These are phyloP conservation scores for Aphelinus certus DNA, from an alignment of 1,140 invertebrate species.

Conservation along the genomic window DNA sequence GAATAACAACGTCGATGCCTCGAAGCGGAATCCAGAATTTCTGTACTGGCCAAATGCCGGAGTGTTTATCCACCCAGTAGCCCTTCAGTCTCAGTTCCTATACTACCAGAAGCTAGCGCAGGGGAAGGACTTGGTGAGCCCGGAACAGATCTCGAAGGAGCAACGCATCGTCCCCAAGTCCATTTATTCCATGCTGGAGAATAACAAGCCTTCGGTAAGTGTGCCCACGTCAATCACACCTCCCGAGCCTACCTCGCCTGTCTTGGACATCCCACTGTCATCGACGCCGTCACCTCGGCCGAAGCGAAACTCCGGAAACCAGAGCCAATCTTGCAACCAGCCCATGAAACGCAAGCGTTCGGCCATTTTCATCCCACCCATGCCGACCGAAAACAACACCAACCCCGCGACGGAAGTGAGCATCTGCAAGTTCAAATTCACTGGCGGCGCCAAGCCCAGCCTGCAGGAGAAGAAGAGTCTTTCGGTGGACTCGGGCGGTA, in stretches of 20 bases:
- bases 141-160: conserved; percentile 49
- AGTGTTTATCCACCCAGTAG: conserved; percentile 77
- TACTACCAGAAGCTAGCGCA: conserved; percentile 78
- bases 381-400: conserved; percentile 73
- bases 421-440: conserved; percentile 94
- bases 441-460: conserved; percentile 85
- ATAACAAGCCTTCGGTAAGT: too few relatives aligned
- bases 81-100: conserved; percentile 75
- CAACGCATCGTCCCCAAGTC: conserved; percentile 60
- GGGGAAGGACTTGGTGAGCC: conserved; percentile 48
- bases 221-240: background rate
- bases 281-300: conserved; percentile 49
- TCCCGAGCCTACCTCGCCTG: background rate
- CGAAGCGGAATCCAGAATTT: conserved; percentile 57
- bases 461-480: conserved; percentile 91
- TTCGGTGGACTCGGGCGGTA: conserved; percentile 85
- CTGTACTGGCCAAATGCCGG: conserved; percentile 78
- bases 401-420: conserved; percentile 84
- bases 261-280: background rate
- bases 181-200: conserved; percentile 55
- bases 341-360: conserved; percentile 79
- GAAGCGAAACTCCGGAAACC: conserved; percentile 51
- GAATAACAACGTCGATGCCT: conserved; percentile 44
- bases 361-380: conserved; percentile 83
- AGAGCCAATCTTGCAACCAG: conserved; percentile 43